phyloP scores from a whole-genome alignment of 1,140 invertebrate species.

The Varroa destructor region DNA sequence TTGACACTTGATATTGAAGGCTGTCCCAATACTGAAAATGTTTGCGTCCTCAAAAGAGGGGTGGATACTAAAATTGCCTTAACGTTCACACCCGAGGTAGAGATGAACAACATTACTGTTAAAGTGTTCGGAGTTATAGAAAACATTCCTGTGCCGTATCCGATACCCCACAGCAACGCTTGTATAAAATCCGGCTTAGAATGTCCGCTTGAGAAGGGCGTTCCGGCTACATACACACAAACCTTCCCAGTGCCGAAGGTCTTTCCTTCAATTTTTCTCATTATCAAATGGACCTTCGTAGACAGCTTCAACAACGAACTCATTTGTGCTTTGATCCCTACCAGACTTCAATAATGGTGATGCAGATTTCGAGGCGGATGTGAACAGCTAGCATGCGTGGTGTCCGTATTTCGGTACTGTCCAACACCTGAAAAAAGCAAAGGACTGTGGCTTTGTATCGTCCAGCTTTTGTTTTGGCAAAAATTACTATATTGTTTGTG shows the following conservation, averaged over 20 bases:
- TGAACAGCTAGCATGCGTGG: too few relatives aligned
- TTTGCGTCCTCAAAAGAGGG: constrained; percentile 1
- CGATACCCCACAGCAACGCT: constrained; percentile 52
- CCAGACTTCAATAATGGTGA: constrained; percentile 19
- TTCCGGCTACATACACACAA: constrained; percentile 48
- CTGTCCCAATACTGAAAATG: background rate
- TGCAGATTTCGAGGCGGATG: too few relatives aligned
- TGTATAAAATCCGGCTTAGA: constrained; percentile 50
- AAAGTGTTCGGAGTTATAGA: constrained; percentile 50
- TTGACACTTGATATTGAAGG: background rate
- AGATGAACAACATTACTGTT: background rate
- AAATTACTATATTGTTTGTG: too few relatives aligned
- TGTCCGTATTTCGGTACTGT: too few relatives aligned
- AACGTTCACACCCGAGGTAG: background rate
- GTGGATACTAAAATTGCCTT: background rate
- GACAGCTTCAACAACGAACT: constrained; percentile 49
- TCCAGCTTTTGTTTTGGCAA: too few relatives aligned
- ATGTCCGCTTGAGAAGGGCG: constrained; percentile 51
- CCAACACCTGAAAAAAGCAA: too few relatives aligned
- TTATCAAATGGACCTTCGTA: constrained; percentile 57
- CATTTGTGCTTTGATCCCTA: constrained; percentile 52
- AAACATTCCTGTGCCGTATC: constrained; percentile 55
- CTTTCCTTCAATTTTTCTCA: constrained; percentile 51
- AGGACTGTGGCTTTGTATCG: too few relatives aligned
- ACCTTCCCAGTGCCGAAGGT: constrained; percentile 48